Conservation (phyloP, 2,888 invertebrate genomes). For the Onthophagus sagittarius region DNA sequence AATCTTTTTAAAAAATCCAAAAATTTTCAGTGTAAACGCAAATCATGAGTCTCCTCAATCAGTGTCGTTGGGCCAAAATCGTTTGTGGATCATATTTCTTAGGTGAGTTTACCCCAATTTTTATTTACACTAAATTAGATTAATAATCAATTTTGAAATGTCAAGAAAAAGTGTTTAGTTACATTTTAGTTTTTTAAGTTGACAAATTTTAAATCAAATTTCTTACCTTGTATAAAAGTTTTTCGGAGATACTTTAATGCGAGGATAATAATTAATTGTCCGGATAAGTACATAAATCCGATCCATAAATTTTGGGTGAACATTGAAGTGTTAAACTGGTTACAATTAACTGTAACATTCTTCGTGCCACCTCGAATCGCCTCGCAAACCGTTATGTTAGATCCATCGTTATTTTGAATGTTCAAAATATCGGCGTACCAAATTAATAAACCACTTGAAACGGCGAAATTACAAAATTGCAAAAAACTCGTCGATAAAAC, state of each 20-base stretch:
- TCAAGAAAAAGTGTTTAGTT: conserved; percentile 13
- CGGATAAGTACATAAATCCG: conserved; percentile 27
- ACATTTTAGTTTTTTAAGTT: too few species aligned
- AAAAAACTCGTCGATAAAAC: conserved; percentile 28
- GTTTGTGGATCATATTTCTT: too few species aligned
- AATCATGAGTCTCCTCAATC: too few species aligned
- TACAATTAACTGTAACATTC: background rate
- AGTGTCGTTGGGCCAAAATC: too few species aligned
- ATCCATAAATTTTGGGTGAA: conserved; percentile 29
- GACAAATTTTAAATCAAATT: too few species aligned
- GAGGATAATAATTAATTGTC: conserved; percentile 26
- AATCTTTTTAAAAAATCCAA: too few species aligned
- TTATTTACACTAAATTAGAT: too few species aligned
- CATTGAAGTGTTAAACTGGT: conserved; percentile 23
- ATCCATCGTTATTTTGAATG: conserved; percentile 27
- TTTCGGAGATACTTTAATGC: conserved; percentile 27
- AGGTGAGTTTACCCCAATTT: too few species aligned
- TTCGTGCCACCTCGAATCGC: conserved; percentile 26
- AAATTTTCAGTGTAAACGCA: too few species aligned
- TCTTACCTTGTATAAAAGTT: conserved; percentile 28
- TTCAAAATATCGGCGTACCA: conserved; percentile 39
- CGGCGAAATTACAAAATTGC: conserved; percentile 34
- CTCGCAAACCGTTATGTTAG: conserved; percentile 33
- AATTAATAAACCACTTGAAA: conserved; percentile 34
- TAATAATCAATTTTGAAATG: background rate